A percentile compares a stretch with the other conserved stretches of the same genome.
phyloP scores from a whole-genome alignment of 2,888 invertebrate species.

The Chydorus sphaericus region DNA sequence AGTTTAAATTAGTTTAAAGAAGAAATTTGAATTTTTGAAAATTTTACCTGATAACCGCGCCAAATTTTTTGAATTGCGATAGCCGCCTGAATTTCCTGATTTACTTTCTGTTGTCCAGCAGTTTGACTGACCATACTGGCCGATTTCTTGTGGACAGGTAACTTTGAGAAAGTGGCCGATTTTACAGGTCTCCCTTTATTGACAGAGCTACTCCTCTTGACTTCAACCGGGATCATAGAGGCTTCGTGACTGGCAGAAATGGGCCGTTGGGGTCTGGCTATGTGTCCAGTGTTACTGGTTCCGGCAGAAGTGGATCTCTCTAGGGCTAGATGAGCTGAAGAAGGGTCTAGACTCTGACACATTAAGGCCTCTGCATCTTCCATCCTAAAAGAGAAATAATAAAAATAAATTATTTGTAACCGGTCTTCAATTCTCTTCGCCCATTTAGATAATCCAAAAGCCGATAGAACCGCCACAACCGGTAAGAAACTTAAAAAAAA shows the following conservation, averaged over 20 bases:
- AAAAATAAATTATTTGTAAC: too few species aligned
- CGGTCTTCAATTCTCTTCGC: too few species aligned
- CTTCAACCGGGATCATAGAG: not conserved
- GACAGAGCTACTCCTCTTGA: not conserved
- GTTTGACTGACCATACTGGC: not conserved
- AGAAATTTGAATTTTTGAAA: constrained; percentile 60
- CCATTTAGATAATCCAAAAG: too few species aligned
- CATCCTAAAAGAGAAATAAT: too few species aligned
- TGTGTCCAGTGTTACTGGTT: not conserved
- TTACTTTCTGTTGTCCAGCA: not conserved
- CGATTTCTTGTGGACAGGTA: not conserved
- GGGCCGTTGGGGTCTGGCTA: not conserved
- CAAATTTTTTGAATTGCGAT: constrained; percentile 72
- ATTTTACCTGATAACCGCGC: constrained; percentile 68
- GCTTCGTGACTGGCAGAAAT: not conserved
- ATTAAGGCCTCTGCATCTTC: constrained; percentile 16
- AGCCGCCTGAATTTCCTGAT: constrained; percentile 37
- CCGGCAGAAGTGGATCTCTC: not conserved
- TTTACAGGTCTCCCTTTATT: not conserved
- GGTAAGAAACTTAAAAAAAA: too few species aligned
- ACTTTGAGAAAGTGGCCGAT: not conserved
- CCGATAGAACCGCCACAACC: too few species aligned
- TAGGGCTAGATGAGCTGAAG: not conserved
- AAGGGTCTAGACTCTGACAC: constrained; percentile 20
- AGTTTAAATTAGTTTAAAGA: too few species aligned